phyloP scores from a whole-genome alignment of 2,797 vertebrate species.

The Chrysocyon brachyurus region DNA sequence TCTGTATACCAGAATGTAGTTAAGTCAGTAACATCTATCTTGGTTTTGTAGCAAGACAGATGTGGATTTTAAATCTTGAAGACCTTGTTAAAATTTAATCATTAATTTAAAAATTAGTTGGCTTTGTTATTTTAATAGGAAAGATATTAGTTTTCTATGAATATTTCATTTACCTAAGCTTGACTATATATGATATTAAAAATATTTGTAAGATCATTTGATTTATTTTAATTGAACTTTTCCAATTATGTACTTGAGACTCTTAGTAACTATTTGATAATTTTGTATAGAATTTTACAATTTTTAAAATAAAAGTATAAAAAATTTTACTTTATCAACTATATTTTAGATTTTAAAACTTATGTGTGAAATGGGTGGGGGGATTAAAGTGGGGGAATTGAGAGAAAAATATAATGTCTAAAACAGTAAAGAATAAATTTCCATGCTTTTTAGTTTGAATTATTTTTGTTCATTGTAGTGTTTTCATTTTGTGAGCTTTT shows the following conservation, averaged over 20 bases:
- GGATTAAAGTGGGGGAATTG: not conserved
- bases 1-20: conserved; percentile 24
- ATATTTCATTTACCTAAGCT: conserved; percentile 40
- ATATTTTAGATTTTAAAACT: conserved; percentile 6
- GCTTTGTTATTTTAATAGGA: conserved; percentile 42
- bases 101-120: conserved; percentile 62
- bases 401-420: conserved; percentile 55
- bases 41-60: conserved; percentile 44
- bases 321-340: conserved; percentile 32
- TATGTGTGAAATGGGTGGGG: not conserved
- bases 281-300: not conserved
- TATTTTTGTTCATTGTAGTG: conserved; percentile 88
- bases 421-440: conserved; percentile 68
- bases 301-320: not conserved
- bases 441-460: conserved; percentile 89
- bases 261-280: conserved; percentile 10
- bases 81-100: conserved; percentile 56
- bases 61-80: conserved; percentile 39
- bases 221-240: conserved; percentile 39
- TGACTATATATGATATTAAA: conserved; percentile 55
- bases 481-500: conserved; percentile 96
- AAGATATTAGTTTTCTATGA: conserved; percentile 49
- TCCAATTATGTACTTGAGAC: conserved; percentile 43
- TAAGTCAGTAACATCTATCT: conserved; percentile 6
- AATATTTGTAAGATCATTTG: conserved; percentile 63